phyloP scores from a whole-genome alignment of 1,140 invertebrate species.

The Brachionus calyciflorus region DNA sequence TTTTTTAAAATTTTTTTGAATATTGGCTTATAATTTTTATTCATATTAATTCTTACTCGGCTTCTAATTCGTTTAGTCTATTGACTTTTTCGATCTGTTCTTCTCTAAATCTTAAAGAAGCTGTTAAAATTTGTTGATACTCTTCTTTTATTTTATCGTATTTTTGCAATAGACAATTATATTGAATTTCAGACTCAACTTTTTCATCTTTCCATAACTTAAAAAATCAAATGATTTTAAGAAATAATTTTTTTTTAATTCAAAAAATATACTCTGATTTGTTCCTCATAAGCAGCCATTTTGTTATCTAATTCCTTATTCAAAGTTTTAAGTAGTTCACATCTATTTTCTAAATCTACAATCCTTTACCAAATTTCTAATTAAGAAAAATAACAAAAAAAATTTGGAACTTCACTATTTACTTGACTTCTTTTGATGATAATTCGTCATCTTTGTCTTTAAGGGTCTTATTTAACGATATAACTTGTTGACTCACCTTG shows the following conservation, averaged over 20 bases:
- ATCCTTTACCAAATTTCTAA: conserved; percentile 64
- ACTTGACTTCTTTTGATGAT: conserved; percentile 72
- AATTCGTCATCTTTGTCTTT: conserved; percentile 79
- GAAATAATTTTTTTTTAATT: neutral
- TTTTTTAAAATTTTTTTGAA: neutral
- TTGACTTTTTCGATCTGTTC: conserved; percentile 76
- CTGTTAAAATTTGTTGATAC: conserved; percentile 78
- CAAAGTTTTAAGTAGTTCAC: conserved; percentile 56
- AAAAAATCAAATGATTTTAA: neutral
- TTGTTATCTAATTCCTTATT: conserved; percentile 54
- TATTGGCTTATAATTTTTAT: too few species aligned
- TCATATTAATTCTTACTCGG: too few species aligned
- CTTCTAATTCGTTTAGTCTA: conserved; percentile 54
- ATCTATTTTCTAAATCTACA: conserved; percentile 71
- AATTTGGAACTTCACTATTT: conserved; percentile 51
- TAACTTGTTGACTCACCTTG: conserved; percentile 80
- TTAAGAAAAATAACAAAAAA: neutral
- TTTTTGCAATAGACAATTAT: conserved; percentile 82
- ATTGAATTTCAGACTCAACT: conserved; percentile 84
- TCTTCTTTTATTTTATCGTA: conserved; percentile 80
- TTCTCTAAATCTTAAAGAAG: conserved; percentile 83
- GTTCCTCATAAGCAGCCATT: neutral
- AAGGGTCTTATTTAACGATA: conserved; percentile 79
- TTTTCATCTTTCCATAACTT: conserved; percentile 87
- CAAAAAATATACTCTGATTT: neutral